phyloP scores from a whole-genome alignment of 37 sponge, comb jelly and placozoan species.

The Aphrocallistes beatrix region DNA sequence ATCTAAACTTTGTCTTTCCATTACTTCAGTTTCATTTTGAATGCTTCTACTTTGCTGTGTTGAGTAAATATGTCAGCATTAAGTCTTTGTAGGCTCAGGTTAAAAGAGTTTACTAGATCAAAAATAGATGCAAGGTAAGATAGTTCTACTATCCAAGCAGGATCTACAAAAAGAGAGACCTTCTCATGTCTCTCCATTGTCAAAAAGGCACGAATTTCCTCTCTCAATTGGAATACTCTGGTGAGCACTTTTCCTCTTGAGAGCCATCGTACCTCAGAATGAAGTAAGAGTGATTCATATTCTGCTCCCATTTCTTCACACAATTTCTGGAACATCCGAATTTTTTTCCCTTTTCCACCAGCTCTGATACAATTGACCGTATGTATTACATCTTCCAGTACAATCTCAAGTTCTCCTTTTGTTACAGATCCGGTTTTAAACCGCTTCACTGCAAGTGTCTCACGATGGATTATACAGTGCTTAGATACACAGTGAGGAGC shows the following conservation, averaged over 20 bases:
- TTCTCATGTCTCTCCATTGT: neutral
- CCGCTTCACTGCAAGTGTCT: no score
- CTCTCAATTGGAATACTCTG: conserved; percentile 16
- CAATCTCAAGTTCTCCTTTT: neutral
- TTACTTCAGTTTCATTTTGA: conserved; percentile 9
- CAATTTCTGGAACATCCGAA: neutral
- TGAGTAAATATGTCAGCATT: conserved; percentile 4
- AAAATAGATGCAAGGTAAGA: conserved; percentile 3
- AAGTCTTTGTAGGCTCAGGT: conserved; percentile 11
- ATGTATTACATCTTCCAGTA: neutral
- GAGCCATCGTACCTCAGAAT: conserved; percentile 15
- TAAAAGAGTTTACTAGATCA: neutral
- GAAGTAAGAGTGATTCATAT: neutral
- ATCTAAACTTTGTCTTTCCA: conserved; percentile 13
- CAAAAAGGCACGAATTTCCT: conserved; percentile 1
- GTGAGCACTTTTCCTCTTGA: neutral
- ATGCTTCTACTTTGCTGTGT: conserved; percentile 3
- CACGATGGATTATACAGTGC: no score
- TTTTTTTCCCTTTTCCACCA: neutral
- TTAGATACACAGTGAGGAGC: no score
- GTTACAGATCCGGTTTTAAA: no score
- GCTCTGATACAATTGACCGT: neutral
- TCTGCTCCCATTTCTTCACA: conserved; percentile 5
- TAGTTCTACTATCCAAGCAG: neutral
- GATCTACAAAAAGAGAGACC: neutral